Conservation (phyloP, 2,113 vertebrate species). For the Manacus vitellinus region DNA sequence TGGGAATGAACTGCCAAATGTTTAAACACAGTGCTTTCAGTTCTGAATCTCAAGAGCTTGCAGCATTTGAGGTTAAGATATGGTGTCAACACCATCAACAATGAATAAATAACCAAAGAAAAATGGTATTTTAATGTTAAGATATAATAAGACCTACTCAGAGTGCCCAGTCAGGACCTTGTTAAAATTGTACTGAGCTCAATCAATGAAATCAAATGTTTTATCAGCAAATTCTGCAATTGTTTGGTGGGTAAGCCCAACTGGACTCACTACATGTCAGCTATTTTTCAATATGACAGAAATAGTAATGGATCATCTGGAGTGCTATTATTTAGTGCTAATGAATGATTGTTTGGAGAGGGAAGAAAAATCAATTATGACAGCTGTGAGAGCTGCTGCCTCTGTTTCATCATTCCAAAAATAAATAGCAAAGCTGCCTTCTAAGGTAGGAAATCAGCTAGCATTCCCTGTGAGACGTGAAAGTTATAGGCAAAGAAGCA, state of each 20-base stretch:
- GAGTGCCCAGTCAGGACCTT: not conserved
- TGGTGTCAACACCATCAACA: not conserved
- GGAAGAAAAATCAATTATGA: slow-evolving; percentile 50
- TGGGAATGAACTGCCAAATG: not conserved
- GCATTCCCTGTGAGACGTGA: not conserved
- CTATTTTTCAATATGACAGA: slow-evolving; percentile 54
- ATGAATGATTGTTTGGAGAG: slow-evolving; percentile 44
- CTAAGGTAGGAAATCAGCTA: slow-evolving; percentile 42
- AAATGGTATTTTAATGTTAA: not conserved
- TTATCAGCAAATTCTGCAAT: not conserved
- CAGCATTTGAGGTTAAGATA: not conserved
- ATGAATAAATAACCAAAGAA: slow-evolving; percentile 32
- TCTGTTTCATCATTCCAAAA: not conserved
- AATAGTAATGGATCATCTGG: slow-evolving; percentile 52
- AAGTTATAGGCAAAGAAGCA: slow-evolving; percentile 1
- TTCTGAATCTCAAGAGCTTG: not conserved
- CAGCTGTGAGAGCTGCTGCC: slow-evolving; percentile 42
- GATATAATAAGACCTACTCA: not conserved
- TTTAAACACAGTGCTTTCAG: not conserved
- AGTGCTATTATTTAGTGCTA: slow-evolving; percentile 62
- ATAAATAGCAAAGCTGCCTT: slow-evolving; percentile 33
- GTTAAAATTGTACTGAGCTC: not conserved
- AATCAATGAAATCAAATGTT: slow-evolving; percentile 18
- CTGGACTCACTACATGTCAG: not conserved
- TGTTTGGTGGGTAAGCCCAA: not conserved